Conservation (phyloP, 2,888 invertebrate genomes). For the Rhingia rostrata region DNA sequence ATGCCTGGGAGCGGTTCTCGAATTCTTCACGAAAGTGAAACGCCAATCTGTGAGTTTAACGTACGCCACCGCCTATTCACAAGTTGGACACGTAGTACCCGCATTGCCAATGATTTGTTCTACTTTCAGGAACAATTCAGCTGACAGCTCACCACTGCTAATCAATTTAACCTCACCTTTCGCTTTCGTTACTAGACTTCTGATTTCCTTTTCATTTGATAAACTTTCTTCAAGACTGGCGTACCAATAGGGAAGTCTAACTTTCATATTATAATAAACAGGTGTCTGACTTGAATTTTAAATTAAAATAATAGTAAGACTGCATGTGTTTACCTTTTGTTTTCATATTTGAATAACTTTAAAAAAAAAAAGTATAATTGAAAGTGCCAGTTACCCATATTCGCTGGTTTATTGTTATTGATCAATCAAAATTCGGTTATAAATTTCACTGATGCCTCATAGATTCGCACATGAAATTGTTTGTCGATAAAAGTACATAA, state of each 20-base stretch:
- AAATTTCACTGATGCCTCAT: constrained; percentile 33
- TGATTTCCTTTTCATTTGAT: constrained; percentile 50
- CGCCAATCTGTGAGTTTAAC: too few species aligned
- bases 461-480: constrained; percentile 6
- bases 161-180: constrained; percentile 44
- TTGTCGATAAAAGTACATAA: background rate
- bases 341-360: too few species aligned
- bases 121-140: constrained; percentile 29
- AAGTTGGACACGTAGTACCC: too few species aligned
- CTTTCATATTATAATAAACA: background rate
- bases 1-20: too few species aligned
- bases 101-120: constrained; percentile 40
- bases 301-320: constrained; percentile 24
- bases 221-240: constrained; percentile 35
- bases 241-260: background rate
- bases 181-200: constrained; percentile 48
- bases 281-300: background rate
- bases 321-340: background rate
- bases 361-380: background rate
- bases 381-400: constrained; percentile 46
- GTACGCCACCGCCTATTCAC: too few species aligned
- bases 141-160: constrained; percentile 1
- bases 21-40: too few species aligned
- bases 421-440: background rate
- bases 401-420: background rate